Percentiles rank a stretch among this genome's conserved stretches.
Evolutionary conservation across 2,797 vertebrate species (phyloP).

Genomic region (Margarornis squamiger): DNA sequence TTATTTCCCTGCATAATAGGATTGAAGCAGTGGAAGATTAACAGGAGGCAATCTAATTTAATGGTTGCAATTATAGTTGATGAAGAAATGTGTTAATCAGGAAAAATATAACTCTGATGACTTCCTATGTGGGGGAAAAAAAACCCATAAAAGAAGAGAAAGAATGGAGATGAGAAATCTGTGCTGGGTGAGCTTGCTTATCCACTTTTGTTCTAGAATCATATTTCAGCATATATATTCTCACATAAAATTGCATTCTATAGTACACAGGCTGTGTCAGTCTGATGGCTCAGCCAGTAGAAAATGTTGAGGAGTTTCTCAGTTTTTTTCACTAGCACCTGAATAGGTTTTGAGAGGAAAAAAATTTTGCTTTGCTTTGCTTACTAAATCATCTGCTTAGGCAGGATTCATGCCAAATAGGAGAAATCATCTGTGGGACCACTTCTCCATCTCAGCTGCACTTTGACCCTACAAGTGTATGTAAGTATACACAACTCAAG

Average conservation of each 20-base stretch:
- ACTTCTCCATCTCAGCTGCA: background rate
- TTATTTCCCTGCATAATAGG: constrained; percentile 59
- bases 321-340: background rate
- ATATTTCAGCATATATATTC: background rate
- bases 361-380: background rate
- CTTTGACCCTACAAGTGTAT: background rate
- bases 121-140: background rate
- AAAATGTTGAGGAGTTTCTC: background rate
- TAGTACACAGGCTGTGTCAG: background rate
- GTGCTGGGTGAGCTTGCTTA: background rate
- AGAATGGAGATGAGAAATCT: constrained; percentile 39
- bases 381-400: background rate
- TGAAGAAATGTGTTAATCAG: constrained; percentile 72
- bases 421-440: background rate
- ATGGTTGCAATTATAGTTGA: constrained; percentile 73
- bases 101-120: constrained; percentile 60
- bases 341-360: background rate
- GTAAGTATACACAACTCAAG: background rate
- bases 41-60: constrained; percentile 73
- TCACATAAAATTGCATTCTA: background rate
- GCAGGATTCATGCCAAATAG: background rate
- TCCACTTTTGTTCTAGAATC: background rate
- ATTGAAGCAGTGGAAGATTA: constrained; percentile 59
- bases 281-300: background rate
- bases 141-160: background rate